These are phyloP conservation scores for Micromys minutus DNA, from an alignment of 2,113 vertebrate species.

Conservation along the genomic window DNA sequence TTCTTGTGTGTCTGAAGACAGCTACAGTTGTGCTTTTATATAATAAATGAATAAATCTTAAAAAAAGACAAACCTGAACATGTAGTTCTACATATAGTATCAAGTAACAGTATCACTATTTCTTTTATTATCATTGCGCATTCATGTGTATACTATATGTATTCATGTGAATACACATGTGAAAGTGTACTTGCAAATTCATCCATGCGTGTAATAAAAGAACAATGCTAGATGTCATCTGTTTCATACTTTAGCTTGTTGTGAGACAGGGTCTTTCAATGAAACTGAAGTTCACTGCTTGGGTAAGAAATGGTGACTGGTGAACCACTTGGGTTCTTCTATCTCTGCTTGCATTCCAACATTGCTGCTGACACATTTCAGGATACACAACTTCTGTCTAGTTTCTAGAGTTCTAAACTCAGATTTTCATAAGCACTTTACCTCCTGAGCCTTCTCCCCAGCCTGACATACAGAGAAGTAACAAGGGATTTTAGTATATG, in stretches of 20 bases:
- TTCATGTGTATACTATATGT: not conserved
- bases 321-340: not conserved
- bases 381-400: fast-evolving
- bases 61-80: too few relatives aligned
- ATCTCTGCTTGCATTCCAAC: not conserved
- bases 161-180: too few relatives aligned
- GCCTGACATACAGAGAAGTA: too few relatives aligned
- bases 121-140: not conserved
- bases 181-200: not conserved
- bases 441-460: not conserved
- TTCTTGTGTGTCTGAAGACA: too few relatives aligned
- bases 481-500: not conserved
- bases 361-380: not conserved
- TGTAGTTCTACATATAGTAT: not conserved
- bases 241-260: not conserved
- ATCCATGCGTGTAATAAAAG: not conserved
- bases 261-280: not conserved
- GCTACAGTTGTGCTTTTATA: too few relatives aligned
- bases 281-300: not conserved
- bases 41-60: too few relatives aligned
- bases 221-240: not conserved
- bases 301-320: not conserved
- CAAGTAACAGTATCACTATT: not conserved
- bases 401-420: not conserved
- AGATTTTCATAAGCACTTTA: not conserved